These are phyloP conservation scores for Cryptoprocta ferox DNA, from an alignment of 2,797 vertebrate genomes.

Conservation along the genomic window DNA sequence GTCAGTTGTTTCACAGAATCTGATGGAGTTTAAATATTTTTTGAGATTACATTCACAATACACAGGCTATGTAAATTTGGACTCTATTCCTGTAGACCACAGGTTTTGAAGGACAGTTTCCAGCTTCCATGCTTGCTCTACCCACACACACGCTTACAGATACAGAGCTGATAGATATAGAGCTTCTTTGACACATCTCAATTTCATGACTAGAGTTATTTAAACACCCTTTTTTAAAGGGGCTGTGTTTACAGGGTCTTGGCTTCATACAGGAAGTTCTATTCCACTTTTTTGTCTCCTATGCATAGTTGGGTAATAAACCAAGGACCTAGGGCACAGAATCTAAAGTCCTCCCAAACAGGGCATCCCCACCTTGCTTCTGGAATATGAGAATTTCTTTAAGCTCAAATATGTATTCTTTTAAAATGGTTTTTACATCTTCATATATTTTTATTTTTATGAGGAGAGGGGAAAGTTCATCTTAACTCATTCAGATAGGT, in stretches of 20 bases:
- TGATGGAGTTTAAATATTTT: background rate
- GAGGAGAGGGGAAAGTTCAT: background rate
- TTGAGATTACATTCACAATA: background rate
- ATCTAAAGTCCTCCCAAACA: background rate
- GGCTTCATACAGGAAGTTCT: background rate
- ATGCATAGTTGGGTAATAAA: rapidly evolving
- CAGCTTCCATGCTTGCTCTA: background rate
- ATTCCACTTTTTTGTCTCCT: too few species aligned
- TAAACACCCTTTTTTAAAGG: background rate
- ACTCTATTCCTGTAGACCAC: background rate
- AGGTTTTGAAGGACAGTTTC: background rate
- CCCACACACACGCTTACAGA: background rate
- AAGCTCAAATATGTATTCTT: background rate
- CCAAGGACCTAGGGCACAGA: background rate
- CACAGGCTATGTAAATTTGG: background rate
- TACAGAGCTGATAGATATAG: background rate
- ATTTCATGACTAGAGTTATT: background rate
- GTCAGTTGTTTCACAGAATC: background rate
- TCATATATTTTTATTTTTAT: background rate
- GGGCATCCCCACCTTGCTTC: background rate
- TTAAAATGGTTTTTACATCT: background rate
- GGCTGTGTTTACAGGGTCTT: background rate
- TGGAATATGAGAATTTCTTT: background rate
- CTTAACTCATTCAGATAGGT: background rate
- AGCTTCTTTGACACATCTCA: background rate